Base-by-base conservation (phyloP, 2,797 vertebrate species). In the Glyptemys insculpta region DNA sequence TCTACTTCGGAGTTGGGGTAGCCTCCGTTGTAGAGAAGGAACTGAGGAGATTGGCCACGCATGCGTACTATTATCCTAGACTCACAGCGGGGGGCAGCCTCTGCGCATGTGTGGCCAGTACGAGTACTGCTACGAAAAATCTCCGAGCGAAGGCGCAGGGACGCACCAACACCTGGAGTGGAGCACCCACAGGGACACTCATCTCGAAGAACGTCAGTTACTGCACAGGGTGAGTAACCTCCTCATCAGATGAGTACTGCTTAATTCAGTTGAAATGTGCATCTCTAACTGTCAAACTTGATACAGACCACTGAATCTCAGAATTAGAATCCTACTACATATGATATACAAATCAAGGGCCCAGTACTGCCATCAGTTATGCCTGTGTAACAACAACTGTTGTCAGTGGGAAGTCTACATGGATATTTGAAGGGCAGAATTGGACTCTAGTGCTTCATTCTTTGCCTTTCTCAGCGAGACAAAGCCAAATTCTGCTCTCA, bases 401-500 rank as follows among this genome's bases (percentile, higher is more conserved):
- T 53, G 10, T 72, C 10, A 79, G 16, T 79, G 80, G 49, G 37
- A 96, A 79, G 87, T 88, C 27, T 12, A 65, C 11, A 6, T 31
- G 3, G 4, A 14, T 49, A 8, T 91, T 14, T 83, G 72, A 90
- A 92, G n/a, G 7, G n/a, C 12, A 89, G 72, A 81, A 78, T 79
- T 87, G 12, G 11, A 5, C 8, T 65, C 31, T 29, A 5, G 6
- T 85, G 7, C 41, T 87, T 88, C 81, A 18, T 25, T 88, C 2
- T 88, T 49, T 86, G 47, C 74, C 25, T 95, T 89, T 92, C 16
- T 85, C 59, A 57, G 37, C 37, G 5, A 12, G 79, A 34, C 49
- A 57, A 65, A 54, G 83, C 5, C 8, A 72, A 65, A 84, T 72
- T 29, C 37, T 54, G 0, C 0, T 1, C 7, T 78, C 0, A 4